Conservation (phyloP, 2,113 vertebrate species). For the Urocynchramus pylzowi region DNA sequence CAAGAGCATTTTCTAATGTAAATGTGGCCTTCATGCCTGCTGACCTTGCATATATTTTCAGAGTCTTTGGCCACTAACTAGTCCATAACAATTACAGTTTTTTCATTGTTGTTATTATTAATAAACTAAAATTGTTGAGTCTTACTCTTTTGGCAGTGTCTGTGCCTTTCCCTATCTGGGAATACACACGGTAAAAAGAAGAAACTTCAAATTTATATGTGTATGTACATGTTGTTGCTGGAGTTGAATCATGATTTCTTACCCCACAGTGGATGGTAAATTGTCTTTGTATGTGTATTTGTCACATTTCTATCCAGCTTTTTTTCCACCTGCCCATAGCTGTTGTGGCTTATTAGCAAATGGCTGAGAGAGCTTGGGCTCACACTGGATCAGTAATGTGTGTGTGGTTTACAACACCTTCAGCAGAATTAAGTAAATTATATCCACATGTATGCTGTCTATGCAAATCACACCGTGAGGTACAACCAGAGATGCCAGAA, state of each 20-base stretch:
- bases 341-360: not conserved
- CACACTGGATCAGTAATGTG: not conserved
- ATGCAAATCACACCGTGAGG: accelerated
- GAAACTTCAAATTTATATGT: not conserved
- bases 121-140: not conserved
- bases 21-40: not conserved
- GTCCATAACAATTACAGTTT: not conserved
- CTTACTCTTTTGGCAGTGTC: not conserved
- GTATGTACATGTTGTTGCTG: not conserved
- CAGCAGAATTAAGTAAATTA: not conserved
- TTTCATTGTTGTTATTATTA: not conserved
- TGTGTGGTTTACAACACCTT: not conserved
- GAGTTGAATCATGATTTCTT: not conserved
- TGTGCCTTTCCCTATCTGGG: not conserved
- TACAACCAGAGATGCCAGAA: not conserved
- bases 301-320: not conserved
- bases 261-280: not conserved
- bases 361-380: not conserved
- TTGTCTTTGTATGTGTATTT: not conserved
- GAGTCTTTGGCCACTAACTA: not conserved
- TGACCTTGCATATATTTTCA: not conserved
- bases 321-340: not conserved
- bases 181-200: not conserved
- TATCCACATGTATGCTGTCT: not conserved
- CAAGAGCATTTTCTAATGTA: not conserved